Evolutionary conservation across 2,888 invertebrate species (phyloP).

Genomic region (Leptopterna dolabrata): DNA sequence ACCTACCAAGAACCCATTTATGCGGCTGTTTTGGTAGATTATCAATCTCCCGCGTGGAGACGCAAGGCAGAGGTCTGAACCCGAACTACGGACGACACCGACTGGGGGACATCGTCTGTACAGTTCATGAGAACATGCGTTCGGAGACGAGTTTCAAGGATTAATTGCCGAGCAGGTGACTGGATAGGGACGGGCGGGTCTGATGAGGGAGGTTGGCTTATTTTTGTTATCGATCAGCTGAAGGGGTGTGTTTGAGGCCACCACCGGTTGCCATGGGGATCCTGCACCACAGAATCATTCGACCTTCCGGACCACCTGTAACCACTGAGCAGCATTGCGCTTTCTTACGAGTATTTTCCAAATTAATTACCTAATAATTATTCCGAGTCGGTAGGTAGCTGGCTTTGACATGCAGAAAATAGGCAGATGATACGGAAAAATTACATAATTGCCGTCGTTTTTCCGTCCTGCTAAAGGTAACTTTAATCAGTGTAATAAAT

Average conservation of each 20-base stretch:
- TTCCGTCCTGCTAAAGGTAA: too few species aligned
- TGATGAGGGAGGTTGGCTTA: constrained; percentile 33
- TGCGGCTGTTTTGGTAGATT: too few species aligned
- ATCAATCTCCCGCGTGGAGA: too few species aligned
- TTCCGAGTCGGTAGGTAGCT: too few species aligned
- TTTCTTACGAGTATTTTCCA: background rate
- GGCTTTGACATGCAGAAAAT: too few species aligned
- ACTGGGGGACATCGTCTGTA: too few species aligned
- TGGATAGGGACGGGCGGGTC: background rate
- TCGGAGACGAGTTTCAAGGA: background rate
- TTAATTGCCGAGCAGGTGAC: background rate
- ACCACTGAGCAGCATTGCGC: background rate
- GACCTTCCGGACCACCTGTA: constrained; percentile 20
- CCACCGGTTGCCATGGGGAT: constrained; percentile 32
- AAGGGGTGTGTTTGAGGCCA: constrained; percentile 35
- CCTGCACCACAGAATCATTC: constrained; percentile 28
- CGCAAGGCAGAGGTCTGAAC: too few species aligned
- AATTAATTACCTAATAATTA: background rate
- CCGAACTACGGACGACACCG: too few species aligned
- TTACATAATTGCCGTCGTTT: too few species aligned
- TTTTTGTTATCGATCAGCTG: constrained; percentile 53
- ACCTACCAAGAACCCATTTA: too few species aligned
- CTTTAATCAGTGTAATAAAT: too few species aligned
- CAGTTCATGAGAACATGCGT: background rate
- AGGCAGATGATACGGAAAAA: too few species aligned